Evolutionary conservation across 2,888 invertebrate genomes (phyloP).

Genomic region (Colletes collaris): DNA sequence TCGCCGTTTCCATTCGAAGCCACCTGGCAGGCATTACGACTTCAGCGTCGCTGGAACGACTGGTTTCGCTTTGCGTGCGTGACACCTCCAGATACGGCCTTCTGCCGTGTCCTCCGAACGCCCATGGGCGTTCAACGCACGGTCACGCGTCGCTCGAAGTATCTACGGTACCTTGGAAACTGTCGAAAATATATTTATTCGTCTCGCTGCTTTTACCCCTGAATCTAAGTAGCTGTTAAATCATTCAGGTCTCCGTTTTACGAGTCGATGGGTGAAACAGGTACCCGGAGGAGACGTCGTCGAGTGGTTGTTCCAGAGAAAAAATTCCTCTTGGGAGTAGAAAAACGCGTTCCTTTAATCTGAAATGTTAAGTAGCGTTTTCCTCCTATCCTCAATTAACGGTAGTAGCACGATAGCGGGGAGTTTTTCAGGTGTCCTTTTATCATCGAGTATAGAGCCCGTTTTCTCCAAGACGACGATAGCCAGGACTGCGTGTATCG

Average conservation of each 20-base stretch:
- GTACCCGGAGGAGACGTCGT: neutral
- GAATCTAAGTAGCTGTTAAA: no score
- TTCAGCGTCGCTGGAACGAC: no score
- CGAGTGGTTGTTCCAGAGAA: neutral
- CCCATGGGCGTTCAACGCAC: no score
- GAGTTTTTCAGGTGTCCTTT: slow-evolving; percentile 35
- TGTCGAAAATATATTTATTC: no score
- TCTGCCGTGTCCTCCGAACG: no score
- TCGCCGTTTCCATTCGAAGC: neutral
- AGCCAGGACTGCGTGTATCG: slow-evolving; percentile 51
- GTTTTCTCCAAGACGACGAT: slow-evolving; percentile 44
- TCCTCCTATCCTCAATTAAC: slow-evolving; percentile 52
- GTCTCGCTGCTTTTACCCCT: no score
- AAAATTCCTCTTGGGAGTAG: slow-evolving; percentile 36
- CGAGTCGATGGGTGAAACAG: no score
- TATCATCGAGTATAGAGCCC: slow-evolving; percentile 44
- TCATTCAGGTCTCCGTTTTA: no score
- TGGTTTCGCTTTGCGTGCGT: no score
- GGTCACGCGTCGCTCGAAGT: no score
- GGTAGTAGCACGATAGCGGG: slow-evolving; percentile 29
- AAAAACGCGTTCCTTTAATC: slow-evolving; percentile 45
- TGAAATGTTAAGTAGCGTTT: slow-evolving; percentile 45
- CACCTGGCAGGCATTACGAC: neutral
- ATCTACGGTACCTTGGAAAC: no score
- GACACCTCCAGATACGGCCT: no score